phyloP scores from a whole-genome alignment of 35 echinoderm and acorn worm species.

The Ophioderma brevispina region DNA sequence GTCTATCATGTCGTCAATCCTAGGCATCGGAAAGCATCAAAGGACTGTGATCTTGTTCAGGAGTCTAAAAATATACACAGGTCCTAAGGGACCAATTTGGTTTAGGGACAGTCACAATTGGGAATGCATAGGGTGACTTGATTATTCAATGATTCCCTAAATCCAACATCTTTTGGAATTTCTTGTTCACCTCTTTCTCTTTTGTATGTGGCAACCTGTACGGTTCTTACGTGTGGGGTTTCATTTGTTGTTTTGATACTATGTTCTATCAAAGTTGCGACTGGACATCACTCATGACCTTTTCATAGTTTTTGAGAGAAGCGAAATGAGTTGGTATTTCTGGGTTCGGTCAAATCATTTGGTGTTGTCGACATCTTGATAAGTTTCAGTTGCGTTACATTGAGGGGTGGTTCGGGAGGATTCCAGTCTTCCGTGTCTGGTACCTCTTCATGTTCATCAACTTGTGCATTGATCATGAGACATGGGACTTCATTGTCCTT shows the following conservation, averaged over 20 bases:
- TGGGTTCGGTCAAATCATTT: background rate
- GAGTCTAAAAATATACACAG: constrained; percentile 36
- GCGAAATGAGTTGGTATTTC: background rate
- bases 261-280: background rate
- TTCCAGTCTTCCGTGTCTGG: background rate
- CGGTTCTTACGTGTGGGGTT: constrained; percentile 15
- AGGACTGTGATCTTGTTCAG: constrained; percentile 28
- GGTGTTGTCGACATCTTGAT: background rate
- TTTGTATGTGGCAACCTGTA: constrained; percentile 28
- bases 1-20: constrained; percentile 29
- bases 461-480: background rate
- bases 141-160: constrained; percentile 61
- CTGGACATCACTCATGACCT: constrained; percentile 50
- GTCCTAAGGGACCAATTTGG: constrained; percentile 28
- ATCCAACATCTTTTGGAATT: constrained; percentile 48
- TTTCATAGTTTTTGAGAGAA: background rate
- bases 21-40: background rate
- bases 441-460: background rate
- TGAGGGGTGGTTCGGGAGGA: background rate
- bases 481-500: background rate
- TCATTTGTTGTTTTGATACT: background rate
- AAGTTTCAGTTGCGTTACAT: background rate
- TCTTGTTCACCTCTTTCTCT: background rate
- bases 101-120: constrained; percentile 48
- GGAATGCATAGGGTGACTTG: constrained; percentile 24